These are phyloP conservation scores for Xestia ashworthii DNA, from an alignment of 2,888 invertebrate species.

Conservation along the genomic window DNA sequence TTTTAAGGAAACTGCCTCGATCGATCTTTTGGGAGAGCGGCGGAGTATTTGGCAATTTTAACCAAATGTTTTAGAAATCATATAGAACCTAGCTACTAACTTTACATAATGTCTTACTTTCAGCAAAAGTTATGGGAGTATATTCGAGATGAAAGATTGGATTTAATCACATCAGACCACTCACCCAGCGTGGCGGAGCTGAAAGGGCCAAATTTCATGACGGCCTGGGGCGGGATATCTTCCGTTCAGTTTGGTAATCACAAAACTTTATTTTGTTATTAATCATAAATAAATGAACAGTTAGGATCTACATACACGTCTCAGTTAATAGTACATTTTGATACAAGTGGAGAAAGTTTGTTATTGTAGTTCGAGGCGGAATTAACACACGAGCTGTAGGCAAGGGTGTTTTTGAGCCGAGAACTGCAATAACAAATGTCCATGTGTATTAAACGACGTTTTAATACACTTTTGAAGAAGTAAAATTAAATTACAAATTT, in stretches of 20 bases:
- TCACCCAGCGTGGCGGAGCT: conserved; percentile 91
- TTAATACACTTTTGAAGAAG: too few species aligned
- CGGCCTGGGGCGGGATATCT: conserved; percentile 93
- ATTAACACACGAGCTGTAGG: too few species aligned
- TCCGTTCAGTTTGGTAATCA: conserved; percentile 92
- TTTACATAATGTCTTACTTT: conserved; percentile 26
- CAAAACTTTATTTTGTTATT: conserved; percentile 1
- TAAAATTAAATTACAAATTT: too few species aligned
- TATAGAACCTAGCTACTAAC: not conserved
- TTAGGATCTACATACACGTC: too few species aligned
- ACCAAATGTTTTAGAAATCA: not conserved
- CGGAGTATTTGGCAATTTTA: not conserved
- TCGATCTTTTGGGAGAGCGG: too few species aligned
- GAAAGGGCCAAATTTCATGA: conserved; percentile 91
- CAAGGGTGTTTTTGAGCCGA: too few species aligned
- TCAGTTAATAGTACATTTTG: not conserved
- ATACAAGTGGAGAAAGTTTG: not conserved
- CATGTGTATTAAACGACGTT: too few species aligned
- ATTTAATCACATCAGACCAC: conserved; percentile 92
- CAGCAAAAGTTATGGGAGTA: conserved; percentile 91
- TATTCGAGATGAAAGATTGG: conserved; percentile 87
- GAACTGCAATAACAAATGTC: too few species aligned
- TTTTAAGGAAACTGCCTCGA: not conserved
- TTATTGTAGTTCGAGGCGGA: too few species aligned
- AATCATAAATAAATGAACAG: not conserved